phyloP scores from a whole-genome alignment of 2,888 invertebrate genomes.

The Scaptodrosophila latifasciaeformis region DNA sequence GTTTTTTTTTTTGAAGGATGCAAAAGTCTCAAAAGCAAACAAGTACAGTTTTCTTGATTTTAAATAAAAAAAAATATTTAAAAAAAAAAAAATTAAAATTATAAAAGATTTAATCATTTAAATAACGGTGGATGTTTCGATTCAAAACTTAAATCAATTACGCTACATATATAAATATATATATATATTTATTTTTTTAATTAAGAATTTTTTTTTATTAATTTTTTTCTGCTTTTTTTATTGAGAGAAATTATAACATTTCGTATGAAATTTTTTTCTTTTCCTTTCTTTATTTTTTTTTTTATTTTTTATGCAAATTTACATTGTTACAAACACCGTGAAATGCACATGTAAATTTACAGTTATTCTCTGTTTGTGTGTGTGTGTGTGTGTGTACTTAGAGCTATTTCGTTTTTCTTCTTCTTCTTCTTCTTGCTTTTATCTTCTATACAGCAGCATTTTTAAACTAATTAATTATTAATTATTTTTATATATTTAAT shows the following conservation, averaged over 20 bases:
- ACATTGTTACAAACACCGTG: background rate
- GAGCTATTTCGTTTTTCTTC: constrained; percentile 14
- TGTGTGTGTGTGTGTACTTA: too few relatives aligned
- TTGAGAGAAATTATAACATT: constrained; percentile 38
- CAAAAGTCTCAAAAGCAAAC: too few relatives aligned
- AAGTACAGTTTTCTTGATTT: constrained; percentile 12
- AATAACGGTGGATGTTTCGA: constrained; percentile 73
- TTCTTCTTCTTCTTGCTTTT: constrained; percentile 29
- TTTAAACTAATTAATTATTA: background rate
- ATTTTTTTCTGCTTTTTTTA: too few relatives aligned
- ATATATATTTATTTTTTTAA: constrained; percentile 24
- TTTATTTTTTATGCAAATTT: constrained; percentile 2
- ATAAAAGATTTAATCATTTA: constrained; percentile 61
- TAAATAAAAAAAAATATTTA: constrained; percentile 24
- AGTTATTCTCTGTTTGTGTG: too few relatives aligned
- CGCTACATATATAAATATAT: constrained; percentile 26
- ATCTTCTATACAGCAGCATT: constrained; percentile 12
- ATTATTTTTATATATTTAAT: constrained; percentile 31
- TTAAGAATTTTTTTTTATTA: too few relatives aligned
- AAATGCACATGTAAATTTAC: too few relatives aligned
- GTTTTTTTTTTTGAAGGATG: constrained; percentile 5
- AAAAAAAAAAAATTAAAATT: too few relatives aligned
- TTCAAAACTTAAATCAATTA: constrained; percentile 62
- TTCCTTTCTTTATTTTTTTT: constrained; percentile 2
- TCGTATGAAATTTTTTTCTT: constrained; percentile 5